Conservation (phyloP, 1,140 invertebrate species). For the Pseudobourletiella spinata region DNA sequence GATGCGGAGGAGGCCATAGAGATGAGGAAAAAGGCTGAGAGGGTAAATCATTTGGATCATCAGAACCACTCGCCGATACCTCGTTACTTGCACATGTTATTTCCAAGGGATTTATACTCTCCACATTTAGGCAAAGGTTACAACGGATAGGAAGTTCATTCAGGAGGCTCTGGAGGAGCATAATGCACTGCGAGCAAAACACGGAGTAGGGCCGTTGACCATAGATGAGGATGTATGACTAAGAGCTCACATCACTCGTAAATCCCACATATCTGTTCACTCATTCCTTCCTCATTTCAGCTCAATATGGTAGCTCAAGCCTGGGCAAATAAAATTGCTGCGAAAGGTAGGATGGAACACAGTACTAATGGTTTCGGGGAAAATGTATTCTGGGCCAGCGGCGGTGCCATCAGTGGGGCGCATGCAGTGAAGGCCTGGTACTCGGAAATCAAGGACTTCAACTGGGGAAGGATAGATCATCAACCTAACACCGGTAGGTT, state of each 20-base stretch:
- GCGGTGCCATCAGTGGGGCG: not conserved
- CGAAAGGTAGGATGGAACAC: constrained; percentile 59
- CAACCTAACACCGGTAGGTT: constrained; percentile 6
- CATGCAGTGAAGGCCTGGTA: constrained; percentile 18
- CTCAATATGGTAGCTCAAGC: constrained; percentile 64
- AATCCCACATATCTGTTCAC: no score
- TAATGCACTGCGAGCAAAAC: constrained; percentile 62
- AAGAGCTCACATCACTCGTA: no score
- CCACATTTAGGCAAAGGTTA: constrained; percentile 6
- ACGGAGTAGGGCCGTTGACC: constrained; percentile 57
- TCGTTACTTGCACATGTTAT: not conserved
- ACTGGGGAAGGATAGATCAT: constrained; percentile 14
- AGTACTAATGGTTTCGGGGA: constrained; percentile 14
- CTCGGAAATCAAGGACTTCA: constrained; percentile 26
- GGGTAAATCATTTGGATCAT: not conserved
- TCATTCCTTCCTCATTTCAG: constrained; percentile 38
- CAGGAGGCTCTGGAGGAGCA: constrained; percentile 46
- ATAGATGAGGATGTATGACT: constrained; percentile 57
- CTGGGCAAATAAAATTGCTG: constrained; percentile 67
- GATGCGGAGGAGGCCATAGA: not conserved
- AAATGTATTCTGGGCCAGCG: constrained; percentile 21
- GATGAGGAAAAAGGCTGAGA: not conserved
- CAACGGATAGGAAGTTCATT: constrained; percentile 19
- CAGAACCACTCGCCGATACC: not conserved
- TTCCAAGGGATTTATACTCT: not conserved